Evolutionary conservation across 2,113 vertebrate species (phyloP).

Genomic region (Microcebus jonahi): DNA sequence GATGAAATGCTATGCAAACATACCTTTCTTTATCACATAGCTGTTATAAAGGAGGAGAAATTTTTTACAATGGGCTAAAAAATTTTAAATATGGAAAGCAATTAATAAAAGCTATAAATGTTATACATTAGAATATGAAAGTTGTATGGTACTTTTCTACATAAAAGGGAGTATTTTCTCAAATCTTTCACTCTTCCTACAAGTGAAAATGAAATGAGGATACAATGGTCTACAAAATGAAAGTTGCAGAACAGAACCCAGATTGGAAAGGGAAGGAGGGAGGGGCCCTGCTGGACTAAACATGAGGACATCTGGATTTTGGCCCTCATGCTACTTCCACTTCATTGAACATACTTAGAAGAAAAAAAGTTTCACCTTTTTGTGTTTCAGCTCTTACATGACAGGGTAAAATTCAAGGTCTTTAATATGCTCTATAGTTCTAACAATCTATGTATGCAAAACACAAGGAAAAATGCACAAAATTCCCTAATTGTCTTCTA

Average conservation of each 20-base stretch:
- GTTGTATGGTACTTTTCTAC: slow-evolving; percentile 20
- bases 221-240: slow-evolving; percentile 2
- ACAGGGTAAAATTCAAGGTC: background rate
- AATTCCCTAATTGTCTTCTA: background rate
- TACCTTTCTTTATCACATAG: background rate
- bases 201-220: slow-evolving; percentile 7
- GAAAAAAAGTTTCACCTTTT: background rate
- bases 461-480: background rate
- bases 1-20: background rate
- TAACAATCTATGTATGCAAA: background rate
- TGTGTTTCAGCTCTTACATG: background rate
- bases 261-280: background rate
- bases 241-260: slow-evolving; percentile 20
- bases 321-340: background rate
- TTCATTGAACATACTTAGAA: background rate
- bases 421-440: background rate
- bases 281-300: background rate
- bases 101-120: slow-evolving; percentile 42
- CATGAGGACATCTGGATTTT: background rate
- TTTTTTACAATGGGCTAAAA: background rate
- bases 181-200: slow-evolving; percentile 20
- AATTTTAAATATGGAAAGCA: slow-evolving; percentile 30
- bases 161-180: slow-evolving; percentile 28
- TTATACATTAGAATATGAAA: background rate
- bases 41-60: background rate